Evolutionary conservation across 2,113 vertebrate species (phyloP).

Genomic region (Reinhardtius hippoglossoides): DNA sequence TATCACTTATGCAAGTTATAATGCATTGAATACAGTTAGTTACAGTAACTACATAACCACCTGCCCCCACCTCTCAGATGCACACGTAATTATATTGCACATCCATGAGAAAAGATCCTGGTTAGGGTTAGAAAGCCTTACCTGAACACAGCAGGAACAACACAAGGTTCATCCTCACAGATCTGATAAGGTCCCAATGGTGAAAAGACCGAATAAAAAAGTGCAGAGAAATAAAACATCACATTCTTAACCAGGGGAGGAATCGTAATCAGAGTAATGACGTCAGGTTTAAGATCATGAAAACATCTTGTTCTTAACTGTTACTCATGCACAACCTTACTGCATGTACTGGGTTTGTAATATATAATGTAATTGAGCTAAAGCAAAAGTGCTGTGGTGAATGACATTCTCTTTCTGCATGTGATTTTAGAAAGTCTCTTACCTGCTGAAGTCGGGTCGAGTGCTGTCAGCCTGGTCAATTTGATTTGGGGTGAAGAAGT

Average conservation of each 20-base stretch:
- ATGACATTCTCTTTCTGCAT: neutral
- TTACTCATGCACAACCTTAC: no score
- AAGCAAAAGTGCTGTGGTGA: neutral
- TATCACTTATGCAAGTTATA: neutral
- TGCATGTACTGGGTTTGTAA: neutral
- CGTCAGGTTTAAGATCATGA: no score
- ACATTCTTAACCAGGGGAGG: no score
- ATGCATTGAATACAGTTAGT: neutral
- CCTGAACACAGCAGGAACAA: constrained; percentile 47
- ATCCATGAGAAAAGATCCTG: no score
- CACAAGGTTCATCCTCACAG: constrained; percentile 4
- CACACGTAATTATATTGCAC: neutral
- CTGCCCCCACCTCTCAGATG: neutral
- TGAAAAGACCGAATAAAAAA: neutral
- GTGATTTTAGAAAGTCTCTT: constrained; percentile 10
- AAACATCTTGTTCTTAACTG: no score
- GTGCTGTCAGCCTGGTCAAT: neutral
- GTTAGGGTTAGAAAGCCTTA: constrained; percentile 5
- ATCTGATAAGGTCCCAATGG: neutral
- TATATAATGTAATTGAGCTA: neutral
- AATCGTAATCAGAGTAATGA: neutral
- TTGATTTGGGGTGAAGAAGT: neutral
- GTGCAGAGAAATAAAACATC: neutral
- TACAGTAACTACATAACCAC: neutral
- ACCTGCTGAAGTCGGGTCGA: constrained; percentile 27